These are phyloP conservation scores for Rhinoderma darwinii DNA, from an alignment of 2,113 vertebrate species.

Conservation along the genomic window DNA sequence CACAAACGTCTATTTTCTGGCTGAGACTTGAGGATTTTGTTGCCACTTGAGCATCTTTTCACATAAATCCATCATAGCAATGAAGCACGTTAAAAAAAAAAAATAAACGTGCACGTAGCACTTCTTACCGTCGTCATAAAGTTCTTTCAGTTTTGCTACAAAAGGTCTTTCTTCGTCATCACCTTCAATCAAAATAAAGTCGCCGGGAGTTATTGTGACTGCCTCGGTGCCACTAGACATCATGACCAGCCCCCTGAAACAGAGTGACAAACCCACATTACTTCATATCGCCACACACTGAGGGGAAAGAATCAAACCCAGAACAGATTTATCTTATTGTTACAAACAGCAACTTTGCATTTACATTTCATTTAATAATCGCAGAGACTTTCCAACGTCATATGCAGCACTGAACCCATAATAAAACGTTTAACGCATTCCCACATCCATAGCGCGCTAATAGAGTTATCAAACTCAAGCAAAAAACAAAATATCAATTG, in stretches of 20 bases:
- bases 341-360: too few species aligned
- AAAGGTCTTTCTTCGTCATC: constrained; percentile 80
- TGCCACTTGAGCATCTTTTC: not conserved
- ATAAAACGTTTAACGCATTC: too few species aligned
- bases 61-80: not conserved
- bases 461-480: too few species aligned
- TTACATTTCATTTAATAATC: too few species aligned
- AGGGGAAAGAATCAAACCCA: too few species aligned
- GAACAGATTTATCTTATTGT: too few species aligned
- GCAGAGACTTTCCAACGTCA: too few species aligned
- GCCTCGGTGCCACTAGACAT: constrained; percentile 67
- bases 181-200: constrained; percentile 86
- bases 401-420: too few species aligned
- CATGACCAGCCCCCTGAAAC: constrained; percentile 79
- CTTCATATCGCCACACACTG: too few species aligned
- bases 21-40: not conserved
- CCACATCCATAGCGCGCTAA: too few species aligned
- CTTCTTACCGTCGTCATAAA: constrained; percentile 86
- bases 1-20: not conserved
- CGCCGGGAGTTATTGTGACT: constrained; percentile 72
- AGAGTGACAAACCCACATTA: not conserved
- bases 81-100: not conserved
- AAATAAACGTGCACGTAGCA: too few species aligned
- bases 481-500: too few species aligned
- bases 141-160: constrained; percentile 81